These are phyloP conservation scores for Onchidella celtica DNA, from an alignment of 2,888 invertebrate genomes.

Conservation along the genomic window DNA sequence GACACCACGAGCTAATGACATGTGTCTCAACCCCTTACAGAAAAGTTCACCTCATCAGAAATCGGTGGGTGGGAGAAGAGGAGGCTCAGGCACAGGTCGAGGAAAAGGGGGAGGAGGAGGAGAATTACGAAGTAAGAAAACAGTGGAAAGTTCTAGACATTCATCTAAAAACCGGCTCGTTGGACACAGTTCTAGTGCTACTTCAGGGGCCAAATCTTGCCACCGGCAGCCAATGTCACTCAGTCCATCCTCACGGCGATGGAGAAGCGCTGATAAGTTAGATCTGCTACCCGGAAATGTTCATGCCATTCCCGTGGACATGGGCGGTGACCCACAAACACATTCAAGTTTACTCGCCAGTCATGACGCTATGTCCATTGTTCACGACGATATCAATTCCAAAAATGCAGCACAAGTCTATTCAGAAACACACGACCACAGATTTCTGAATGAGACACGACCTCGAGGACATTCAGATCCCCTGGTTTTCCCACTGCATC, in stretches of 20 bases:
- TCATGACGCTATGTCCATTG: neutral
- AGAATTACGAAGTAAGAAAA: neutral
- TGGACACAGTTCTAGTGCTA: neutral
- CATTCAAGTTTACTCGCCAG: no score
- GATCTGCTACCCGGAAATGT: neutral
- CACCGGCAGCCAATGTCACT: neutral
- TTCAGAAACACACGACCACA: neutral
- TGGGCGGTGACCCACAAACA: no score
- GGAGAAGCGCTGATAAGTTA: neutral
- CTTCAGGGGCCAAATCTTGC: neutral
- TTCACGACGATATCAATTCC: neutral
- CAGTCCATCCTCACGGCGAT: neutral
- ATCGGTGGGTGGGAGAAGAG: neutral
- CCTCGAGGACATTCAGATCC: neutral
- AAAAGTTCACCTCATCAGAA: neutral
- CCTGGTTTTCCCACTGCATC: no score
- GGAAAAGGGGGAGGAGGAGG: neutral
- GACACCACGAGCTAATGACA: constrained; percentile 12
- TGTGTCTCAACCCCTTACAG: neutral
- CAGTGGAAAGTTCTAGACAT: neutral
- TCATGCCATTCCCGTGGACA: no score
- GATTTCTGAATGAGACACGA: neutral
- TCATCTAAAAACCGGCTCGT: neutral
- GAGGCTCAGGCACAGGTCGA: neutral
- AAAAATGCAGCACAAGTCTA: neutral